A percentile compares a stretch with the other conserved stretches of the same genome.
Conservation (phyloP, 2,888 invertebrate genomes). For the Taenaris catops region DNA sequence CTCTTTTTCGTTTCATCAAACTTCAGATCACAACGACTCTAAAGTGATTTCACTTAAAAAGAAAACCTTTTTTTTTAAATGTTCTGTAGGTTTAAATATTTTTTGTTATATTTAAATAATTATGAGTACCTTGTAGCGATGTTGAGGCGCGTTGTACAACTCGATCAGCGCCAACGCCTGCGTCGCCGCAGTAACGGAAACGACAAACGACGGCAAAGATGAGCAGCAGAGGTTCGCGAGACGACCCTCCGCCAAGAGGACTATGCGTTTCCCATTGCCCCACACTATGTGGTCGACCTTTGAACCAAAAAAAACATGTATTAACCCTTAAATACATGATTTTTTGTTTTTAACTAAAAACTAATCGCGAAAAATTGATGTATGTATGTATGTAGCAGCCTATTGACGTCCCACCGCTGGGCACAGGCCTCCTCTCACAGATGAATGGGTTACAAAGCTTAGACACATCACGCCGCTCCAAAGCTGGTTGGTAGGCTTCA, state of each 20-base stretch:
- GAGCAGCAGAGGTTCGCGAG: constrained; percentile 98
- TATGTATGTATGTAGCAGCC: no score
- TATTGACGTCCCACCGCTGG: no score
- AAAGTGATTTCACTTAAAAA: no score
- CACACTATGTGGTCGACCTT: constrained; percentile 98
- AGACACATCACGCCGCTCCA: no score
- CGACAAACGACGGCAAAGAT: constrained; percentile 98
- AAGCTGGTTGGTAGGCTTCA: no score
- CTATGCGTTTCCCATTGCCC: constrained; percentile 97
- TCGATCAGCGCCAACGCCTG: constrained; percentile 98
- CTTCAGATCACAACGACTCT: no score
- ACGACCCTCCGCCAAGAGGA: constrained; percentile 95
- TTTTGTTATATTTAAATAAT: neutral
- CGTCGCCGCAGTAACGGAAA: constrained; percentile 98
- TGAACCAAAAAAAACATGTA: no score
- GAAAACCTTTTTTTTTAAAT: no score
- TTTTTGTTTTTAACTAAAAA: constrained; percentile 4
- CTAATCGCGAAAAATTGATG: neutral
- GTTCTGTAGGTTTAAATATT: constrained; percentile 88
- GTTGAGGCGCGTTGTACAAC: constrained; percentile 93
- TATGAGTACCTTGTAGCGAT: constrained; percentile 15
- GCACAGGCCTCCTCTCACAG: no score
- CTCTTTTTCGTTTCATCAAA: no score
- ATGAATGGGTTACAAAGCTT: no score
- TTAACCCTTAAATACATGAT: no score